Conservation (phyloP, 2,113 vertebrate species). For the Sorex araneus region DNA sequence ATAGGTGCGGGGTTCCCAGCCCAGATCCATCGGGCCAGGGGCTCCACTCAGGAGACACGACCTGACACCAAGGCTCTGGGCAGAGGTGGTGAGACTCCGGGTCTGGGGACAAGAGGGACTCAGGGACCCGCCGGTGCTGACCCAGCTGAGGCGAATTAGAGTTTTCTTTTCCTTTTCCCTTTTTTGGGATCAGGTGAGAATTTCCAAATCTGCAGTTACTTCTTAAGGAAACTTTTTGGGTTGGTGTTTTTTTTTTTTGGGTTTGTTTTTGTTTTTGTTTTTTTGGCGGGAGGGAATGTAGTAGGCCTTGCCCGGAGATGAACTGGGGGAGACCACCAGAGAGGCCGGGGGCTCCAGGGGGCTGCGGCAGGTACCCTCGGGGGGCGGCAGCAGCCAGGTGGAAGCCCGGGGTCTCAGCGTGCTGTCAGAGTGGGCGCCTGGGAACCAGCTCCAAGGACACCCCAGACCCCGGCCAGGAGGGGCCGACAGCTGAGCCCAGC, state of each 20-base stretch:
- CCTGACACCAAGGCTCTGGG: neutral
- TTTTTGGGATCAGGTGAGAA: neutral
- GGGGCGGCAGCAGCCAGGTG: neutral
- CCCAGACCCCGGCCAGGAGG: neutral
- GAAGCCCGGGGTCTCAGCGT: neutral
- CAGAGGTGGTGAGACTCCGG: constrained; percentile 69
- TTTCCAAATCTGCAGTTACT: neutral
- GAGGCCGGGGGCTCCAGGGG: no score
- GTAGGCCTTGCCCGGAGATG: no score
- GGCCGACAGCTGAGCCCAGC: neutral
- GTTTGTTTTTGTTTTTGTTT: no score
- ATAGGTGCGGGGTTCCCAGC: constrained; percentile 56
- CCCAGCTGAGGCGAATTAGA: no score
- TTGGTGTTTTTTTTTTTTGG: no score
- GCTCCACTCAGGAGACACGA: constrained; percentile 60
- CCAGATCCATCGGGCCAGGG: constrained; percentile 66
- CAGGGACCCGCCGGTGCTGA: neutral
- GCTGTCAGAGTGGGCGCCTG: no score
- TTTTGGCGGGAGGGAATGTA: no score
- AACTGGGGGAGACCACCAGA: no score
- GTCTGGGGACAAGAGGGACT: neutral
- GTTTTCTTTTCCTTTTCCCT: no score
- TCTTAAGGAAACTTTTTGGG: neutral
- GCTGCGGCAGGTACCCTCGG: neutral
- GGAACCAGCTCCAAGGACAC: fast-evolving